Percentiles rank a stretch among this genome's conserved stretches.
Conservation (phyloP, 35 echinoderm and acorn worm genomes). For the Acanthaster planci region DNA sequence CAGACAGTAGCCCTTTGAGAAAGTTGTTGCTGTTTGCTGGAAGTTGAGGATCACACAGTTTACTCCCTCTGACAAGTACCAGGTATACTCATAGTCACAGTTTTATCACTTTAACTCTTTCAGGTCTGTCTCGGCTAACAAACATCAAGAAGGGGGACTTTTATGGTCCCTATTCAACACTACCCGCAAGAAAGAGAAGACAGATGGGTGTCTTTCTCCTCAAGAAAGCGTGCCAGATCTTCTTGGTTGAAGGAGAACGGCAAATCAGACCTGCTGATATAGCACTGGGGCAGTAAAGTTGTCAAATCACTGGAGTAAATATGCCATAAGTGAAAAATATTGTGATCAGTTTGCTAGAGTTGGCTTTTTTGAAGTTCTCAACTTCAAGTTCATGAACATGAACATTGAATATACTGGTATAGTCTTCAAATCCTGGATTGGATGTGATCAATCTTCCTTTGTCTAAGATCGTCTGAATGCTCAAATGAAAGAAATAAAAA, state of each 20-base stretch:
- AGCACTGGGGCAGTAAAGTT: conserved; percentile 64
- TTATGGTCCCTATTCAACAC: conserved; percentile 65
- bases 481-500: no score
- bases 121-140: conserved; percentile 81
- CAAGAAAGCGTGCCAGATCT: conserved; percentile 82
- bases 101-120: not conserved
- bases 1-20: no score
- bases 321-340: no score
- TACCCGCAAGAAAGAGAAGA: conserved; percentile 61
- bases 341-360: no score
- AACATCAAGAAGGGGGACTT: conserved; percentile 87
- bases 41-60: not conserved
- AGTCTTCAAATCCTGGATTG: no score
- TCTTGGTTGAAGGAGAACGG: conserved; percentile 90
- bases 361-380: no score
- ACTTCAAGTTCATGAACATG: no score
- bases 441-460: no score
- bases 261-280: conserved; percentile 89
- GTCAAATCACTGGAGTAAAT: not conserved
- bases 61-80: not conserved
- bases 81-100: not conserved
- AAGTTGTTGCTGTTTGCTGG: no score
- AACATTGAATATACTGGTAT: no score
- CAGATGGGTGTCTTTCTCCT: conserved; percentile 74
- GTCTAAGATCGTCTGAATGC: no score